These are phyloP conservation scores for Pollenia labialis DNA, from an alignment of 2,888 invertebrate genomes.

Conservation along the genomic window DNA sequence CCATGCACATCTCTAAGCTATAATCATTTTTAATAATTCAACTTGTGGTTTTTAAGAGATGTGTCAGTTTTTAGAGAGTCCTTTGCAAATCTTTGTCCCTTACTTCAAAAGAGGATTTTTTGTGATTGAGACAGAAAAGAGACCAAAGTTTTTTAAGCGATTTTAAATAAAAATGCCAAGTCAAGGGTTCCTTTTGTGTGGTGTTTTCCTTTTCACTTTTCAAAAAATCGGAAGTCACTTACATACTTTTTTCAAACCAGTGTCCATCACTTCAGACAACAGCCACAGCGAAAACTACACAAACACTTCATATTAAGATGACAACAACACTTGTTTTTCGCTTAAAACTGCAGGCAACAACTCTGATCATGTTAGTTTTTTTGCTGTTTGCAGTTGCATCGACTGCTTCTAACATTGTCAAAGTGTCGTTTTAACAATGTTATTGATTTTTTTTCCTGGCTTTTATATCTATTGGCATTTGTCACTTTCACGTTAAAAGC, in stretches of 20 bases:
- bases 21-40: too few relatives aligned
- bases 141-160: too few relatives aligned
- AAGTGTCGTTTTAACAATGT: constrained; percentile 48
- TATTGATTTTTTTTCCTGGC: constrained; percentile 47
- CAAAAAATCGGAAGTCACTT: background rate
- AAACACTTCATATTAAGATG: constrained; percentile 12
- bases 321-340: constrained; percentile 49
- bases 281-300: constrained; percentile 10
- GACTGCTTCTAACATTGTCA: constrained; percentile 1
- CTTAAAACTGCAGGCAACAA: background rate
- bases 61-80: too few relatives aligned
- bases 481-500: constrained; percentile 79
- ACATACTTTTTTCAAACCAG: background rate
- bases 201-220: background rate
- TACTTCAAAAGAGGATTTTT: too few relatives aligned
- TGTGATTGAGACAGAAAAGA: too few relatives aligned
- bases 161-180: too few relatives aligned
- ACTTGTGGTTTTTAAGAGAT: too few relatives aligned
- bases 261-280: background rate
- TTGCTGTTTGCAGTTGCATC: background rate
- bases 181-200: background rate
- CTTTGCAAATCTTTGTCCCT: too few relatives aligned
- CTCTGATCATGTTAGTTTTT: constrained; percentile 22
- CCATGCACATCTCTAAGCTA: too few relatives aligned
- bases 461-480: constrained; percentile 65